phyloP scores from a whole-genome alignment of 2,113 vertebrate species.

The Peromyscus californicus region DNA sequence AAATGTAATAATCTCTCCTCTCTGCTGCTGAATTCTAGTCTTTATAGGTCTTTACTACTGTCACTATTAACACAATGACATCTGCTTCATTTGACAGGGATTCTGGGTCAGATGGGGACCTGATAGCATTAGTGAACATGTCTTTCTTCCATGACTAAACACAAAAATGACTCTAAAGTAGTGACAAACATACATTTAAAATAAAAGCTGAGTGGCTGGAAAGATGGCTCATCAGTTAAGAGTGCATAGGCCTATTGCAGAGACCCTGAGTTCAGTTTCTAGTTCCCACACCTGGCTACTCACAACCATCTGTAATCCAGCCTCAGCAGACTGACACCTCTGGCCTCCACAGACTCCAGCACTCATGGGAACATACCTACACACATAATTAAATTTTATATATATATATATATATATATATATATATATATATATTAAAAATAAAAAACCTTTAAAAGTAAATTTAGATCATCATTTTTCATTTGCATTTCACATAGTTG shows the following conservation, averaged over 20 bases:
- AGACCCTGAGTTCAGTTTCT: background rate
- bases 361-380: background rate
- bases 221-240: background rate
- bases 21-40: background rate
- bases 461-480: background rate
- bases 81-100: background rate
- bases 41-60: background rate
- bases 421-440: background rate
- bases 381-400: background rate
- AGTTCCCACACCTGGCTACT: background rate
- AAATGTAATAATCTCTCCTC: background rate
- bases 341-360: background rate
- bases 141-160: background rate
- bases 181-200: background rate
- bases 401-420: too few relatives aligned
- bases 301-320: background rate
- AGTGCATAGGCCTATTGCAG: background rate
- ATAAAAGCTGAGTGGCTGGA: too few relatives aligned
- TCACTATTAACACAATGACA: background rate
- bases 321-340: fast-evolving
- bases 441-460: background rate
- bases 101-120: background rate
- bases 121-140: background rate
- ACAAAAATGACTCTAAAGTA: background rate
- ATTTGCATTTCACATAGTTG: background rate